Conservation (phyloP, 2,797 vertebrate genomes). For the Crotalus adamanteus region DNA sequence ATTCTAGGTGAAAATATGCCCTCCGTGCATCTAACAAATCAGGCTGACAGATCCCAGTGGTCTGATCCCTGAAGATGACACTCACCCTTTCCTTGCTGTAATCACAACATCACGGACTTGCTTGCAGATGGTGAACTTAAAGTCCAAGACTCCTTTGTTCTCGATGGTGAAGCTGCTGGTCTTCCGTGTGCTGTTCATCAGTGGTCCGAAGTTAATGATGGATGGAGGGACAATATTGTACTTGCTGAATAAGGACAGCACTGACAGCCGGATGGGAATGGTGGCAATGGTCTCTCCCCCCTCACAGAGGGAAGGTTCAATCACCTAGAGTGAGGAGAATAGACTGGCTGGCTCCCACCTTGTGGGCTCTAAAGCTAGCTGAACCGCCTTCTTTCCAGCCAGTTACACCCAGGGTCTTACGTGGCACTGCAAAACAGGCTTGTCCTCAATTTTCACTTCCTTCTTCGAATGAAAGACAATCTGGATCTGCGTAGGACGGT, state of each 20-base stretch:
- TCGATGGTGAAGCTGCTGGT: constrained; percentile 75
- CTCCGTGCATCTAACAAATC: neutral
- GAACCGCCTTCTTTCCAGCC: neutral
- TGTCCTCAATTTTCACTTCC: constrained; percentile 75
- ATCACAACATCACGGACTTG: constrained; percentile 46
- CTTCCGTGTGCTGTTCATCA: constrained; percentile 74
- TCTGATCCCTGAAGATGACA: neutral
- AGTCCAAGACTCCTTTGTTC: constrained; percentile 79
- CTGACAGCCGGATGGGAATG: constrained; percentile 78
- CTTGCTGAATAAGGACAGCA: constrained; percentile 77
- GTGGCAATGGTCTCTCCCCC: constrained; percentile 73
- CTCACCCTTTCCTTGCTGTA: constrained; percentile 70
- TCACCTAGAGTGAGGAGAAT: constrained; percentile 71
- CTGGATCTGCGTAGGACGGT: constrained; percentile 71
- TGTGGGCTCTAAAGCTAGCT: neutral
- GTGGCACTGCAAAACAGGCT: constrained; percentile 81
- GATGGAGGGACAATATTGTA: constrained; percentile 79
- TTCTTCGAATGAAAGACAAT: constrained; percentile 74
- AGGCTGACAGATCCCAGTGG: no score
- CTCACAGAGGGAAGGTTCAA: constrained; percentile 75
- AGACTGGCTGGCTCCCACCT: neutral
- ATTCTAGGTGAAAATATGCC: neutral
- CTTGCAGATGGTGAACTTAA: constrained; percentile 72
- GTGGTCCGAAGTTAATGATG: constrained; percentile 79
- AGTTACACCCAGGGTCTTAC: constrained; percentile 64